Base-by-base conservation (phyloP, 2,888 invertebrate species). In the Masnerella sp. region DNA sequence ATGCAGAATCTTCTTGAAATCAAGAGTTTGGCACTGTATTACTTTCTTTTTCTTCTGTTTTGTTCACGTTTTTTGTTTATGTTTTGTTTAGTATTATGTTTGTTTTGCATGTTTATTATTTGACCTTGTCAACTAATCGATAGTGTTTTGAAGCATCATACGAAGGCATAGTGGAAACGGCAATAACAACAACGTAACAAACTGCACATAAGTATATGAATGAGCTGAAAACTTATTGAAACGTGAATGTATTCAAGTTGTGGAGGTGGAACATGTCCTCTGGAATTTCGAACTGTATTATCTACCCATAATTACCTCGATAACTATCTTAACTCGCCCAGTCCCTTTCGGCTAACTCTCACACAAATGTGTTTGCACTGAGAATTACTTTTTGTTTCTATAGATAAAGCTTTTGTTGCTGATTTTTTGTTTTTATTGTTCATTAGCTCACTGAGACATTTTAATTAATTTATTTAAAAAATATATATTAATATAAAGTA, bases 161-260 rank as follows among this genome's bases (percentile, higher is more conserved):
- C 76, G 73, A 76, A 74, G 76, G 76, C 67, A 52, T 71, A 74
- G 43, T 73, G 73, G 70, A 59, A 61, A 54, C 43, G 28, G 64
- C 54, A 52, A 54, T 68, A 71, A 74, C 64, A 73, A 67, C 64
- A 68, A 67, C 67, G 72, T 73, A 73, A 73, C 67, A 73, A 73
- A 59, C 30, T 67, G 71, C 59, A 61, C 49, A 54, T n/a, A 36
- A 58, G 15, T 28, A 62, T n/a, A 49, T 40, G 70, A 71, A 45
- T 56, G 59, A 61, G 47, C 38, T 61, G 65, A 61, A 51, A 47
- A 2, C 45, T 52, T 20, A 36, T 40, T 58, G 0, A 42, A 49
- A 43, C 32, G 34, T 15, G 52, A 62, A 61, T 56, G 52, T 45
- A 30, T 36, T 22, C 34, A 15, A 51, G 28, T 28, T 34, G 42